Conservation (phyloP, 2,888 invertebrate species). For the Pseudoips prasinana region DNA sequence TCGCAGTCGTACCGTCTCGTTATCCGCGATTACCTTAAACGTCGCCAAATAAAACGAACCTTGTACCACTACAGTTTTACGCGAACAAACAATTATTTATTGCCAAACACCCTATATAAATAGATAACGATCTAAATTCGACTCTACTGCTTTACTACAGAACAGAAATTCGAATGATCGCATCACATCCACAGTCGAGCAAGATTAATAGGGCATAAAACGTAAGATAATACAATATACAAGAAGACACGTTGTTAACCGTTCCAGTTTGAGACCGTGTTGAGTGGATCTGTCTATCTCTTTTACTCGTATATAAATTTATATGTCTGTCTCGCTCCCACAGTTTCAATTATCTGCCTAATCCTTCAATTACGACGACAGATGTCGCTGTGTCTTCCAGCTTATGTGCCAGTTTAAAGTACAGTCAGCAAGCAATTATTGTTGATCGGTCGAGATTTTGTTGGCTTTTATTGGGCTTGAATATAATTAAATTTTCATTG, state of each 20-base stretch:
- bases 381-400: constrained; percentile 81
- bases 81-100: constrained; percentile 80
- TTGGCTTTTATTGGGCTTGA: constrained; percentile 43
- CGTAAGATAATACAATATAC: constrained; percentile 83
- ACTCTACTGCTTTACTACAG: constrained; percentile 38
- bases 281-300: constrained; percentile 54
- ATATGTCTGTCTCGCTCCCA: constrained; percentile 54
- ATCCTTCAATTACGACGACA: constrained; percentile 85
- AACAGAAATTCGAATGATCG: constrained; percentile 41
- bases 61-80: constrained; percentile 73
- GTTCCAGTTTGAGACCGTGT: constrained; percentile 68
- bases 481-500: constrained; percentile 52
- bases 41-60: constrained; percentile 63
- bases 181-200: constrained; percentile 54
- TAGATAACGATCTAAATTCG: constrained; percentile 33
- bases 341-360: constrained; percentile 86
- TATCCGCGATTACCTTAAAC: constrained; percentile 67
- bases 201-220: constrained; percentile 82
- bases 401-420: constrained; percentile 80
- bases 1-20: constrained; percentile 48
- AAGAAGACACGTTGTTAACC: constrained; percentile 86
- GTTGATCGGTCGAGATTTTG: constrained; percentile 59
- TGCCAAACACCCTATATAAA: constrained; percentile 55
- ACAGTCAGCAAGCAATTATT: constrained; percentile 74
- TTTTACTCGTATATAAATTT: constrained; percentile 41